Conservation (phyloP, 2,888 invertebrate genomes). For the Hylaea fasciaria region DNA sequence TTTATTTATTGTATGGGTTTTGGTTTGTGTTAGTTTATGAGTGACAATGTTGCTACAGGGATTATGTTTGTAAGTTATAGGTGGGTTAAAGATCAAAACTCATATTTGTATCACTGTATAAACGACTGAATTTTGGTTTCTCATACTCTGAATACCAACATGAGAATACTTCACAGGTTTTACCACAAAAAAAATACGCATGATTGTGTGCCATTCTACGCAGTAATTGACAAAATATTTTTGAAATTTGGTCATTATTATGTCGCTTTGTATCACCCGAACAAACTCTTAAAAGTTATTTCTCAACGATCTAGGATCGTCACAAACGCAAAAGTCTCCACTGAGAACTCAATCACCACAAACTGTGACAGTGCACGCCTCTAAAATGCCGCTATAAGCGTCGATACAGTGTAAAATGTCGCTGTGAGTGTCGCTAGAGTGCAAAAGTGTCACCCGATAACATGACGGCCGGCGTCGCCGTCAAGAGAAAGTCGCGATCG, state of each 20-base stretch:
- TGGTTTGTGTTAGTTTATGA: conserved; percentile 2
- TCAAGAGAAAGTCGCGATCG: conserved; percentile 68
- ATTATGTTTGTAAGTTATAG: too few relatives aligned
- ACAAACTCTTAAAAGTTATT: conserved; percentile 6
- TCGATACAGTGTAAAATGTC: conserved; percentile 32
- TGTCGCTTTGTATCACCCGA: conserved; percentile 9
- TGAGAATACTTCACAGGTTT: too few relatives aligned
- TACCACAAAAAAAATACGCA: too few relatives aligned
- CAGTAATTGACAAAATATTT: too few relatives aligned
- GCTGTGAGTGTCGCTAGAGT: conserved; percentile 27
- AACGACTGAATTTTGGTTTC: too few relatives aligned
- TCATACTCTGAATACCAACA: too few relatives aligned
- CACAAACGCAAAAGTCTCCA: background rate
- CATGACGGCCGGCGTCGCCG: conserved; percentile 78
- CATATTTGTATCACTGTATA: too few relatives aligned
- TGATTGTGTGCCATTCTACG: too few relatives aligned
- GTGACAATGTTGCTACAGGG: too few relatives aligned
- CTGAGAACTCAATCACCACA: background rate
- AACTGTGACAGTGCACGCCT: conserved; percentile 12
- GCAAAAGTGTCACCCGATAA: conserved; percentile 40
- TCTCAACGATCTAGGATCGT: background rate
- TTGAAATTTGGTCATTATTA: too few relatives aligned
- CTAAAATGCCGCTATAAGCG: conserved; percentile 22
- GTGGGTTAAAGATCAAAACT: too few relatives aligned
- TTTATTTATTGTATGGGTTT: conserved; percentile 16